Evolutionary conservation across 2,113 vertebrate species (phyloP).

Genomic region (Cynocephalus volans): DNA sequence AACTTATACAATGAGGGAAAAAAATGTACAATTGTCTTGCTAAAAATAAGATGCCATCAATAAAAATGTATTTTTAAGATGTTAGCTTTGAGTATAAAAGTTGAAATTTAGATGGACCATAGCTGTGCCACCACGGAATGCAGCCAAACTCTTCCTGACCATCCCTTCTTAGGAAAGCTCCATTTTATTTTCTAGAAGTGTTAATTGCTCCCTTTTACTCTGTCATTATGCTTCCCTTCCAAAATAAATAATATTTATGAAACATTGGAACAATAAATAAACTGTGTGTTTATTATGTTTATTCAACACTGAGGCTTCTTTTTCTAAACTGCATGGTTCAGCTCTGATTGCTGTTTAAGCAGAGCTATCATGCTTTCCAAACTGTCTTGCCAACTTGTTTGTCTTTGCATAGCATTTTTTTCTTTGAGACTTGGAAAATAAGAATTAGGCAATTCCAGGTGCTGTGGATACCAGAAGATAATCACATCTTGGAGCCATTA

Average conservation of each 20-base stretch:
- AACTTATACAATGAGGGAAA: not conserved
- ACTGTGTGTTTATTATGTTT: constrained; percentile 74
- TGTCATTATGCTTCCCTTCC: constrained; percentile 61
- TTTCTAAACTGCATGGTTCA: constrained; percentile 78
- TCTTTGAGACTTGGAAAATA: constrained; percentile 70
- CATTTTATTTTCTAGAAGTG: constrained; percentile 36
- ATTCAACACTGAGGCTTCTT: constrained; percentile 72
- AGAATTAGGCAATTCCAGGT: constrained; percentile 80
- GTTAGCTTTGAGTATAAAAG: not conserved
- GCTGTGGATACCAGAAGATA: constrained; percentile 79
- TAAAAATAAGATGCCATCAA: not conserved
- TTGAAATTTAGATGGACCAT: not conserved
- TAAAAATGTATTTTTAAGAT: not conserved
- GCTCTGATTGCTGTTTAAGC: constrained; percentile 67
- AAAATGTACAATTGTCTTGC: not conserved
- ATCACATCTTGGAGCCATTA: constrained; percentile 72
- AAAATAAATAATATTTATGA: constrained; percentile 82
- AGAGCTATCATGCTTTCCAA: constrained; percentile 71
- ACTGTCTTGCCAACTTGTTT: constrained; percentile 52
- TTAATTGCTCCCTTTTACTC: constrained; percentile 65
- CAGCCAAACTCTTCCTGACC: not conserved
- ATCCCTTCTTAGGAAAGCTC: not conserved
- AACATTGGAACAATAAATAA: constrained; percentile 70
- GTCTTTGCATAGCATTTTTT: constrained; percentile 67
- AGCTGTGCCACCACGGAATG: not conserved